Evolutionary conservation across 2,888 invertebrate genomes (phyloP).

Genomic region (Euspilapteryx auroguttella): DNA sequence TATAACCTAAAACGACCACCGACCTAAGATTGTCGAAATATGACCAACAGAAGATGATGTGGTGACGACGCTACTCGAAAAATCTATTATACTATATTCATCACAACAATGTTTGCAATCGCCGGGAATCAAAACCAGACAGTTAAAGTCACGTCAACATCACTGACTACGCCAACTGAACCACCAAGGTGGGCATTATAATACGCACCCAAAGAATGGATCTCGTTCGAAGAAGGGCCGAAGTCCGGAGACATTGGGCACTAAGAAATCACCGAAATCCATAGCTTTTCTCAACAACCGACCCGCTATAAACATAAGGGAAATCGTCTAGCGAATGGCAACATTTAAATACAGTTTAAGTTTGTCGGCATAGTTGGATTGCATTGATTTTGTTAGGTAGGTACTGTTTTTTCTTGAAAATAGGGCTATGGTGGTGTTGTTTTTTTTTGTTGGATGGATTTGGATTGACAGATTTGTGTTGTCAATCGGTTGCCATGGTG

Average conservation of each 20-base stretch:
- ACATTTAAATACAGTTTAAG: background rate
- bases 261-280: constrained; percentile 45
- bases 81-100: too few relatives aligned
- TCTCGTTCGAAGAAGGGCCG: constrained; percentile 33
- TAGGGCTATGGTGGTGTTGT: constrained; percentile 15
- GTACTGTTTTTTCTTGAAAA: background rate
- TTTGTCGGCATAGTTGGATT: background rate
- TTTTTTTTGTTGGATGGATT: constrained; percentile 22
- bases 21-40: too few relatives aligned
- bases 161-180: too few relatives aligned
- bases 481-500: constrained; percentile 21
- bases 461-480: constrained; percentile 38
- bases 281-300: constrained; percentile 19
- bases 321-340: background rate
- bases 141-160: too few relatives aligned
- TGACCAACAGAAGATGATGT: too few relatives aligned
- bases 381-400: background rate
- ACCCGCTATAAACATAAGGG: background rate
- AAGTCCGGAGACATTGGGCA: constrained; percentile 37
- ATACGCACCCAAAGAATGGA: constrained; percentile 32
- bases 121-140: too few relatives aligned
- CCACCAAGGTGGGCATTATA: constrained; percentile 5
- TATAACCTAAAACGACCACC: too few relatives aligned
- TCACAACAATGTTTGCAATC: too few relatives aligned
- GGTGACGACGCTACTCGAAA: too few relatives aligned